These are phyloP conservation scores for Acanthiza pusilla DNA, from an alignment of 2,797 vertebrate genomes.

Conservation along the genomic window DNA sequence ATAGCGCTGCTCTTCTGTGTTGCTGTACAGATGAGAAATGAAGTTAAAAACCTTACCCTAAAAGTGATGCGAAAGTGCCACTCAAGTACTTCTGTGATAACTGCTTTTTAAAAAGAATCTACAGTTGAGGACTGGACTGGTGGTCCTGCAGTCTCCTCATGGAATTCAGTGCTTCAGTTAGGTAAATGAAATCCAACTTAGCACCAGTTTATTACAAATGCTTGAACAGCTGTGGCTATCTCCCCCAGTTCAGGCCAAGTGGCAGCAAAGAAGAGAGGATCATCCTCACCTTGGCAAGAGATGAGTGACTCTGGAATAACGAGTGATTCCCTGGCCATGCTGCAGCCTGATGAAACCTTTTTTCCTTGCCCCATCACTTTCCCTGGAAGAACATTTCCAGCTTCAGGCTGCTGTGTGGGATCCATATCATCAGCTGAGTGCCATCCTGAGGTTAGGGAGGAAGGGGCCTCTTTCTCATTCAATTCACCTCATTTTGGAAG, in stretches of 20 bases:
- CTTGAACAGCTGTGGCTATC: not conserved
- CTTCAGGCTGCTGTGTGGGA: not conserved
- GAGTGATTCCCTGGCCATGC: not conserved
- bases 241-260: not conserved
- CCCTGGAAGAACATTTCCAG: not conserved
- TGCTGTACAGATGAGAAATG: not conserved
- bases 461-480: not conserved
- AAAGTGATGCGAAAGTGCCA: not conserved
- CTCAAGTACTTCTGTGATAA: not conserved
- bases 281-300: not conserved
- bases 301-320: not conserved
- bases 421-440: not conserved
- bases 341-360: not conserved
- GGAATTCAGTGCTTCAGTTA: not conserved
- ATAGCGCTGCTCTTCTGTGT: accelerated
- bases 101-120: not conserved
- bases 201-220: not conserved
- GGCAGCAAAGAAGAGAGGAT: not conserved
- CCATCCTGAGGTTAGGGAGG: not conserved
- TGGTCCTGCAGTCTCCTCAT: not conserved
- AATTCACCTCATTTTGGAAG: not conserved
- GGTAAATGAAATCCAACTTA: not conserved
- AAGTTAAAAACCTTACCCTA: not conserved
- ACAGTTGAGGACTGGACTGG: not conserved
- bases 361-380: not conserved